Conservation (phyloP, 1,140 invertebrate species). For the Aphidius ervi region DNA sequence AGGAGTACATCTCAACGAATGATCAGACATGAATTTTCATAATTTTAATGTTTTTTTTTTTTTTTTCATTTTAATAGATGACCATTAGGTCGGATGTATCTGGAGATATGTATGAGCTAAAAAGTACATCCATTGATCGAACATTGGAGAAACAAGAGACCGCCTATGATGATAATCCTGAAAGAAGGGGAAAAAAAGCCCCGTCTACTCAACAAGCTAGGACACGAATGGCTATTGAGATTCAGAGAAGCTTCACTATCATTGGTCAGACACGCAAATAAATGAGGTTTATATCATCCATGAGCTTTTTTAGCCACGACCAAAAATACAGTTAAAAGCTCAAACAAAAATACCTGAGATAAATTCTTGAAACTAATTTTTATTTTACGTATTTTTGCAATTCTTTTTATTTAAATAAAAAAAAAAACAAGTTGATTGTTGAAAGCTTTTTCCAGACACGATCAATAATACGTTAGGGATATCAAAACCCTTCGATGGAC, state of each 20-base stretch:
- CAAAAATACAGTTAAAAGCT: conserved; percentile 9
- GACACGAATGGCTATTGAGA: conserved; percentile 34
- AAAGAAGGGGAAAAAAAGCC: conserved; percentile 28
- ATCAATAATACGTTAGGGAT: conserved; percentile 52
- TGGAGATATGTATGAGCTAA: not conserved
- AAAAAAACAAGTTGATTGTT: too few relatives aligned
- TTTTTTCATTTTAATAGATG: not conserved
- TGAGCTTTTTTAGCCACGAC: conserved; percentile 1
- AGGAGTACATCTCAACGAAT: not conserved
- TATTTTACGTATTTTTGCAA: too few relatives aligned
- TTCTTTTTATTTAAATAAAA: too few relatives aligned
- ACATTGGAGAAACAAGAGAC: conserved; percentile 28
- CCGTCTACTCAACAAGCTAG: conserved; percentile 32
- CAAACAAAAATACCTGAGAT: not conserved
- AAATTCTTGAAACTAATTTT: not conserved
- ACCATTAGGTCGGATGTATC: conserved; percentile 9
- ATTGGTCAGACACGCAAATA: conserved; percentile 27
- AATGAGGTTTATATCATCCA: too few relatives aligned
- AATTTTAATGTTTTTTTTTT: too few relatives aligned
- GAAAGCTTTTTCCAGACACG: conserved; percentile 24
- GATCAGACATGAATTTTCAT: not conserved
- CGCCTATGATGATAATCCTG: conserved; percentile 25
- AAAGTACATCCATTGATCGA: conserved; percentile 36
- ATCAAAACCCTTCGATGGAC: conserved; percentile 34
- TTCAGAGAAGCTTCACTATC: conserved; percentile 22